A percentile compares a stretch with the other conserved stretches of the same genome.
phyloP scores from a whole-genome alignment of 2,888 invertebrate species.

The Hypolimnas misippus region DNA sequence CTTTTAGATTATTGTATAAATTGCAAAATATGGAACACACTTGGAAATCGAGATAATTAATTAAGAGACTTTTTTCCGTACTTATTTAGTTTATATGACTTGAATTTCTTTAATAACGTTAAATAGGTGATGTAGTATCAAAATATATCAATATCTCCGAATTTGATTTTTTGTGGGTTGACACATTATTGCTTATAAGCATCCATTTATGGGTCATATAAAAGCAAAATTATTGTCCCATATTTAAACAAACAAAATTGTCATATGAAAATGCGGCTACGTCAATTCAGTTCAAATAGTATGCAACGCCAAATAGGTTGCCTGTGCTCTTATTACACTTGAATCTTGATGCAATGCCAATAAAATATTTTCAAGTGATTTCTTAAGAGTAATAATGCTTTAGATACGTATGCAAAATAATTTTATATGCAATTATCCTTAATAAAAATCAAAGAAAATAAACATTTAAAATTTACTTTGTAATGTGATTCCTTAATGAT shows the following conservation, averaged over 20 bases:
- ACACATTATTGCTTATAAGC: no score
- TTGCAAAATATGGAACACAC: no score
- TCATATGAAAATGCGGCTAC: neutral
- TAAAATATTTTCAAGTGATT: constrained; percentile 20
- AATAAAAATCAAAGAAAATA: neutral
- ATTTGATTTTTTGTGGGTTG: no score
- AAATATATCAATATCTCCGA: neutral
- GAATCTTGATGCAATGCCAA: constrained; percentile 36
- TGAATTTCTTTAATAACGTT: no score
- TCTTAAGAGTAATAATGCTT: neutral
- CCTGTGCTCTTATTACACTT: constrained; percentile 29
- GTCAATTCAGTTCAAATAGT: constrained; percentile 21
- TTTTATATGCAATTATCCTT: neutral
- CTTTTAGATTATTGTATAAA: no score
- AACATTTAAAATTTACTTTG: neutral
- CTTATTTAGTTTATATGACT: no score
- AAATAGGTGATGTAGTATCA: no score
- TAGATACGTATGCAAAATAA: neutral
- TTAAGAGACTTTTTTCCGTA: no score
- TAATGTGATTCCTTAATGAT: neutral
- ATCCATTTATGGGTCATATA: neutral
- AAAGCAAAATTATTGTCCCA: neutral
- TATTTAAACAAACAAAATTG: neutral
- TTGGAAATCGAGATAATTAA: no score
- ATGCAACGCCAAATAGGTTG: constrained; percentile 31